Conservation (phyloP, 2,888 invertebrate species). For the Eupithecia subumbrata region DNA sequence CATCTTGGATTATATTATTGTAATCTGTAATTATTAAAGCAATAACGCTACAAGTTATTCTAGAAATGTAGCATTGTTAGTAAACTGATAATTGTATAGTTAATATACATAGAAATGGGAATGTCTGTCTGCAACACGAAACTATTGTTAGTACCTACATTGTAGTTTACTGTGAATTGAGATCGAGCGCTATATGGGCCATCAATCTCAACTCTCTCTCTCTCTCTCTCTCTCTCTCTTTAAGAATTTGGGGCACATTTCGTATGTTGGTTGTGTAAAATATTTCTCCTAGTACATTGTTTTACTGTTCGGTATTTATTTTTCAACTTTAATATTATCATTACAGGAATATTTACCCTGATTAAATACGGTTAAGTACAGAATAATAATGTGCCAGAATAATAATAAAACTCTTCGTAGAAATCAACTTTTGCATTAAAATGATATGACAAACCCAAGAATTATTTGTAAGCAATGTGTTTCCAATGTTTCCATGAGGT, state of each 20-base stretch:
- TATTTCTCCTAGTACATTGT: not conserved
- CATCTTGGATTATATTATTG: not conserved
- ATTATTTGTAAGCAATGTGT: too few species aligned
- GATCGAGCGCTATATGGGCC: too few species aligned
- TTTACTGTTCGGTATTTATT: not conserved
- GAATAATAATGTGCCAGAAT: too few species aligned
- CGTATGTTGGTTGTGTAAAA: not conserved
- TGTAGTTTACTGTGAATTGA: too few species aligned
- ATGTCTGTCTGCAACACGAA: not conserved
- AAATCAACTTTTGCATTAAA: not conserved
- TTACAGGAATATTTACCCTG: not conserved
- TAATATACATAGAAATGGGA: not conserved
- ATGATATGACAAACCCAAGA: not conserved
- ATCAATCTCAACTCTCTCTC: too few species aligned
- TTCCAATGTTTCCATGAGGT: too few species aligned
- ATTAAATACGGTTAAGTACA: not conserved
- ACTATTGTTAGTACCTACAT: not conserved
- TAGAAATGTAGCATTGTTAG: not conserved
- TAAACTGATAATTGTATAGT: not conserved
- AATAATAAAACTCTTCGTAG: too few species aligned
- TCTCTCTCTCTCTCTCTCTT: too few species aligned
- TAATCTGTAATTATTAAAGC: not conserved
- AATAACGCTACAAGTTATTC: constrained; percentile 4
- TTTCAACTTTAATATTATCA: too few species aligned
- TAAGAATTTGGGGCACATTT: too few species aligned